A percentile compares a stretch with the other conserved stretches of the same genome.
Evolutionary conservation across 2,113 vertebrate species (phyloP).

Genomic region (Solea solea): DNA sequence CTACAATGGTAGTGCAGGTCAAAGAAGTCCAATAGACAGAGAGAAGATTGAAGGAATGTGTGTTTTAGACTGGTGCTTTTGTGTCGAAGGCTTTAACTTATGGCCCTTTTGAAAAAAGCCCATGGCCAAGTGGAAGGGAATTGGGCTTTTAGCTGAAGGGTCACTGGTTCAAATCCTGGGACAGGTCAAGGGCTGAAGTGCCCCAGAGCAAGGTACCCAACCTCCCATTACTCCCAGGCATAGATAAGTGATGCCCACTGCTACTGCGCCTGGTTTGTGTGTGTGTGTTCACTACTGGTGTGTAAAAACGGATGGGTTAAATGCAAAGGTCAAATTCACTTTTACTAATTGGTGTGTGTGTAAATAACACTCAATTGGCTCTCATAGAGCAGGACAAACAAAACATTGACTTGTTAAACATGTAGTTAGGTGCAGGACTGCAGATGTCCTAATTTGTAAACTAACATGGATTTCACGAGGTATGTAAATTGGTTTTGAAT

Average conservation of each 20-base stretch:
- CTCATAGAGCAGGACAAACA: background rate
- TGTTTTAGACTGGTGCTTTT: slow-evolving; percentile 44
- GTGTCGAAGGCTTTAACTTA: slow-evolving; percentile 40
- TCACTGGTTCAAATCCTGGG: too few species aligned
- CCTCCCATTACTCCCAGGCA: too few species aligned
- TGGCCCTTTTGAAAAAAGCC: slow-evolving; percentile 37
- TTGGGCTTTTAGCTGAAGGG: too few species aligned
- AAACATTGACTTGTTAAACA: background rate
- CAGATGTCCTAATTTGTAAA: slow-evolving; percentile 3
- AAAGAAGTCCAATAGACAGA: slow-evolving; percentile 36
- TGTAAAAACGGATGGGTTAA: too few species aligned
- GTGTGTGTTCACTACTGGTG: too few species aligned
- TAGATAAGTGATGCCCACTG: too few species aligned
- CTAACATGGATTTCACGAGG: background rate
- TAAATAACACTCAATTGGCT: background rate
- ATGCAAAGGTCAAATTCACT: too few species aligned
- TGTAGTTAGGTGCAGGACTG: background rate
- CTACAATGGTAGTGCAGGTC: slow-evolving; percentile 39
- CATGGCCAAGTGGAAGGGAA: too few species aligned
- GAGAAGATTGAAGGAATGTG: slow-evolving; percentile 52
- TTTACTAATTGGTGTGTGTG: too few species aligned
- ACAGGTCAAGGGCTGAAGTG: too few species aligned
- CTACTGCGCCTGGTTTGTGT: too few species aligned
- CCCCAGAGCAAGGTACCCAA: too few species aligned
- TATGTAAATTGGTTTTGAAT: background rate